phyloP scores from a whole-genome alignment of 2,888 invertebrate genomes.

The Calameuta pallipes region DNA sequence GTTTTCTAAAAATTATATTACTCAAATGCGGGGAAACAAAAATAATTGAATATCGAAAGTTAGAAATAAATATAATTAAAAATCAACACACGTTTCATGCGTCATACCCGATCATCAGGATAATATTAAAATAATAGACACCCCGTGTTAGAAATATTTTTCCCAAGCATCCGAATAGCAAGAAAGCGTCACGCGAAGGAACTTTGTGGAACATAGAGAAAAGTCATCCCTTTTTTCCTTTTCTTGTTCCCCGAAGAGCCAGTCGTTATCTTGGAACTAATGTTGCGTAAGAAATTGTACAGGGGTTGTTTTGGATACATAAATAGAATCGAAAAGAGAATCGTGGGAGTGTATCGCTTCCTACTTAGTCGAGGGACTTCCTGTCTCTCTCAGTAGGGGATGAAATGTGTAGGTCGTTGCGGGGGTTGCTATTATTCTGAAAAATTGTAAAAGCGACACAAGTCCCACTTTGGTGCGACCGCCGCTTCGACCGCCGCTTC shows the following conservation, averaged over 20 bases:
- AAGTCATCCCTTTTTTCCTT: not conserved
- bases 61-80: no score
- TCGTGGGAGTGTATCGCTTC: constrained; percentile 23
- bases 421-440: not conserved
- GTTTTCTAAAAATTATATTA: constrained; percentile 24
- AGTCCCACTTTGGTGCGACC: not conserved
- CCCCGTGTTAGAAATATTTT: not conserved
- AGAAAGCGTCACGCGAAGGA: not conserved
- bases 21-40: no score
- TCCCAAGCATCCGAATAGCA: not conserved
- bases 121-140: not conserved
- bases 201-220: not conserved
- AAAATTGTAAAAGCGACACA: not conserved
- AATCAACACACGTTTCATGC: no score
- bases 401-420: not conserved
- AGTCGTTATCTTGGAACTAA: not conserved
- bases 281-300: constrained; percentile 4
- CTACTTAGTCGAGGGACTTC: constrained; percentile 9
- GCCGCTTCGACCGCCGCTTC: not conserved
- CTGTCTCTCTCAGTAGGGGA: not conserved
- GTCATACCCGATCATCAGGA: not conserved
- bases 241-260: not conserved
- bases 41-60: no score
- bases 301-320: constrained; percentile 1
- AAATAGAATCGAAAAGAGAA: not conserved